Evolutionary conservation across 2,888 invertebrate genomes (phyloP).

Genomic region (Caenorhabditis zanzibari): DNA sequence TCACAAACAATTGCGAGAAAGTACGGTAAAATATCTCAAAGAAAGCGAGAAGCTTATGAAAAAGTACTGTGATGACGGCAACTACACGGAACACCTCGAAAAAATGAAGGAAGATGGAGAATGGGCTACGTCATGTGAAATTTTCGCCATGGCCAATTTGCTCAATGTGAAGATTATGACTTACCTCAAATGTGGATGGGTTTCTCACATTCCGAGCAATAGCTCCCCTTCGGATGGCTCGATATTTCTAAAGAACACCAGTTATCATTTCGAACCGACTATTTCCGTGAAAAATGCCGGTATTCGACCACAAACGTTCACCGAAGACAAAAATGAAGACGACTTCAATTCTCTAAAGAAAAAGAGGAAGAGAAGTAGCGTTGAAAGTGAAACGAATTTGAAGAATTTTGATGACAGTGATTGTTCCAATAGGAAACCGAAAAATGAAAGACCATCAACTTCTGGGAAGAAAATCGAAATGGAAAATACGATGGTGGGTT

Average conservation of each 20-base stretch:
- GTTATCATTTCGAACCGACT: constrained; percentile 13
- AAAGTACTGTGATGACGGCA: not conserved
- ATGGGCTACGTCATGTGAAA: constrained; percentile 2
- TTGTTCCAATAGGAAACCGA: too few species aligned
- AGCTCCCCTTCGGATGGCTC: not conserved
- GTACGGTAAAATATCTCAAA: constrained; percentile 5
- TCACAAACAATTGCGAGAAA: not conserved
- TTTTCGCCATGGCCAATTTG: constrained; percentile 10
- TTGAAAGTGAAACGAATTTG: too few species aligned
- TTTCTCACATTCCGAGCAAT: not conserved
- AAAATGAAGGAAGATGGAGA: not conserved
- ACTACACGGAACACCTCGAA: not conserved
- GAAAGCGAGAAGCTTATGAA: not conserved
- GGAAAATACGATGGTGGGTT: too few species aligned
- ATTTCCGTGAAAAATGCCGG: not conserved
- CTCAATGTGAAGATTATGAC: constrained; percentile 27
- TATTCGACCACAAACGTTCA: too few species aligned
- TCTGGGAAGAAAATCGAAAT: too few species aligned
- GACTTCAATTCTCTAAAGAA: too few species aligned
- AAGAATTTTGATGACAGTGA: too few species aligned
- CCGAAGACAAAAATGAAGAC: too few species aligned
- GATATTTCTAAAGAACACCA: constrained; percentile 7
- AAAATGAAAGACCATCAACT: too few species aligned
- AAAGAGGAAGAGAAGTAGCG: too few species aligned
- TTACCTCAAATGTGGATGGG: constrained; percentile 6